Conservation (phyloP, 2,797 vertebrate genomes). For the Muscicapa striata region DNA sequence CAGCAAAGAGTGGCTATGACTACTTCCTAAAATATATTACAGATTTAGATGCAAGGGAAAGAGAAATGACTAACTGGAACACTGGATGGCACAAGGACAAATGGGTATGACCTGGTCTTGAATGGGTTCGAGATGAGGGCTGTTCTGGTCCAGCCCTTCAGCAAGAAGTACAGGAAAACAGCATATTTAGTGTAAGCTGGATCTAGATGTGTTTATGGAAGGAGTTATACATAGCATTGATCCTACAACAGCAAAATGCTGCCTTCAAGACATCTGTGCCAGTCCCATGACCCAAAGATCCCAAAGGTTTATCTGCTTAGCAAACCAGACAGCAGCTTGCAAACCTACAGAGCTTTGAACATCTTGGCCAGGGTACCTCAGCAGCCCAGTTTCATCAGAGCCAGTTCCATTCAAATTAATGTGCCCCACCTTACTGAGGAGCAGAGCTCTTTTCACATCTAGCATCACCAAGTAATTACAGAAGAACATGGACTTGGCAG, state of each 20-base stretch:
- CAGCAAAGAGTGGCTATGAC: neutral
- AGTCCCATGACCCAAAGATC: neutral
- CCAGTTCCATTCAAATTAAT: fast-evolving
- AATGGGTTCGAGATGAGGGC: neutral
- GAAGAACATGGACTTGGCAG: neutral
- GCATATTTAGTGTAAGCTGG: neutral
- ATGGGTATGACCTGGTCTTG: neutral
- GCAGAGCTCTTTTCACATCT: neutral
- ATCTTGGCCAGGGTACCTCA: too few relatives aligned
- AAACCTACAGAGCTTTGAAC: neutral
- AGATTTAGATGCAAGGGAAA: neutral
- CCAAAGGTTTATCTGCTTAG: neutral
- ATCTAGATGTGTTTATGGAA: neutral
- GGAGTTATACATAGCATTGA: neutral
- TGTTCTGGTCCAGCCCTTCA: neutral
- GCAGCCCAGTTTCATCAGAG: neutral
- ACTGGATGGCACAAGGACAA: neutral
- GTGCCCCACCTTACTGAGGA: neutral
- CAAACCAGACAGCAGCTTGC: neutral
- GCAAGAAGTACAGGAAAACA: neutral
- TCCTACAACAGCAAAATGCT: neutral
- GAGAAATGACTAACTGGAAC: neutral
- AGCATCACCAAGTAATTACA: neutral
- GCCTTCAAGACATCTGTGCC: neutral
- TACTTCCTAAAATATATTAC: neutral